Evolutionary conservation across 2,888 invertebrate species (phyloP).

Genomic region (Formica aserva): DNA sequence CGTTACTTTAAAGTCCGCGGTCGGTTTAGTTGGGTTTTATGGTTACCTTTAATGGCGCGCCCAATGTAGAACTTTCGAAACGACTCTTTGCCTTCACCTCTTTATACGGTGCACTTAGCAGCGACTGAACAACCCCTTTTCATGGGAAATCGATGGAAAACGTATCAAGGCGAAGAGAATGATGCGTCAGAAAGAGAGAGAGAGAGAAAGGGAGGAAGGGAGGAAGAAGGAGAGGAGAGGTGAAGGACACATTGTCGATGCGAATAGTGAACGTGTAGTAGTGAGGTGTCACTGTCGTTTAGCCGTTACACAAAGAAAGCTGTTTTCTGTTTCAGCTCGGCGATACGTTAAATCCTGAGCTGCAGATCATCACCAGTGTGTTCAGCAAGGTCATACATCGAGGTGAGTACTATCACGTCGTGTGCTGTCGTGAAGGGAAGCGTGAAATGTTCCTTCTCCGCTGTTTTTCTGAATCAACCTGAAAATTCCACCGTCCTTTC

Average conservation of each 20-base stretch:
- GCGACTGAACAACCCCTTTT: constrained; percentile 76
- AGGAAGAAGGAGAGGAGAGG: neutral
- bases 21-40: constrained; percentile 77
- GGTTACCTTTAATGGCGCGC: constrained; percentile 78
- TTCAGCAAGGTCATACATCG: constrained; percentile 94
- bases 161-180: constrained; percentile 76
- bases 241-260: constrained; percentile 42
- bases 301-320: constrained; percentile 36
- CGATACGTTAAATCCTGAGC: constrained; percentile 94
- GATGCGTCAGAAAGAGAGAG: neutral
- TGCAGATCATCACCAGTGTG: constrained; percentile 94
- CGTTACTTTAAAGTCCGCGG: constrained; percentile 67
- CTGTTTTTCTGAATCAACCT: constrained; percentile 28
- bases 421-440: neutral
- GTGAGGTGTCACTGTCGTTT: constrained; percentile 37
- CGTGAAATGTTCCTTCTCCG: neutral
- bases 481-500: constrained; percentile 28
- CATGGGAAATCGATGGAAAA: constrained; percentile 81
- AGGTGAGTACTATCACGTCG: constrained; percentile 88
- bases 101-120: constrained; percentile 80
- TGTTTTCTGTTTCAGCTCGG: constrained; percentile 90
- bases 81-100: constrained; percentile 78
- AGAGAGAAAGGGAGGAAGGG: neutral
- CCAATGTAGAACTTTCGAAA: constrained; percentile 79
- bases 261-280: constrained; percentile 8